Evolutionary conservation across 2,113 vertebrate genomes (phyloP), one percentile per base, ranked within the genome.

Genomic region (Bungarus multicinctus): DNA sequence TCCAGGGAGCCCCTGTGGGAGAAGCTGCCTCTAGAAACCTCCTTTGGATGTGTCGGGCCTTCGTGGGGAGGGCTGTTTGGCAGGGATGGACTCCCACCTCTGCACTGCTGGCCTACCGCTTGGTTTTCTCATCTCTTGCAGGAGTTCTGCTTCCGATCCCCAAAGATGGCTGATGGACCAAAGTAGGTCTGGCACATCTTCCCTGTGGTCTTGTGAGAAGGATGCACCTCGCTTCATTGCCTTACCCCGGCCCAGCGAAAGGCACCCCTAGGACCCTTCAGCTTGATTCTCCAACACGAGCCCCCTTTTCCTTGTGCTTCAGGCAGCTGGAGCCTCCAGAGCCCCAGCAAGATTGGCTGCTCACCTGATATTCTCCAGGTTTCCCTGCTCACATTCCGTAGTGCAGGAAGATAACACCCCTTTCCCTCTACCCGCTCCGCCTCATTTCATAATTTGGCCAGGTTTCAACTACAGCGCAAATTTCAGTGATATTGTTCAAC

Each of bases 111-210:
- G 23, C n/a, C 2, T 74, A 64, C 23, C 0, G 34, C 0, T 0
- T 64, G 14, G 23, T 34, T 55, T 43, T 4, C 0, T 74, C 57
- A 94, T 64, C 94, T 92, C 74, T 74, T 0, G 0, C 93, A 97
- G 97, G 85, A 92, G 45, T 0, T 30, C 89, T 0, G n/a, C 87
- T 47, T 69, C 0, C 0, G 0, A 0, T 87, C 69, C 95, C 10
- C 85, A 87, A 92, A 93, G 94, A 97, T 97, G 97, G 94, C 93
- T 88, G 3, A 93, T 0, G 95, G 95, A 91, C 1, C 93, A 27
- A 97, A 97, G 97, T 96, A 94, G 93, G 96, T 89, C 3, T n/a
- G 58, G 8, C n/a, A 74, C n/a, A 14, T 43, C 39, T 89, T 25
- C 54, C 8, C 86, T 18, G 47, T 27, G 47, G 54, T 47, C 47